A percentile compares a stretch with the other conserved stretches of the same genome.
Conservation (phyloP, 1,140 invertebrate species). For the Propsilocerus akamusi region DNA sequence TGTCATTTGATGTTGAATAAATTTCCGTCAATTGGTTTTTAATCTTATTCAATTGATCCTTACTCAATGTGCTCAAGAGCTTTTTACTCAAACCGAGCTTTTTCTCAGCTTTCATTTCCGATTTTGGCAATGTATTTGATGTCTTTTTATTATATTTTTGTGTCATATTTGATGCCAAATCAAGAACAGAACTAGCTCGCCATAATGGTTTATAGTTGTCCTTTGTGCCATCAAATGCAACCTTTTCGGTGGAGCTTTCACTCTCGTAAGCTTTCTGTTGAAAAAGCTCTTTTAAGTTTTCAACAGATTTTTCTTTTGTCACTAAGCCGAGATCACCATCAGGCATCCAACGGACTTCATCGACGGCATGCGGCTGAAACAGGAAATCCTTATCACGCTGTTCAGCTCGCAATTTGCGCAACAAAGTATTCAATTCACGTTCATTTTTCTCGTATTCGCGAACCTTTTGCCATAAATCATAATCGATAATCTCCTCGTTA, state of each 20-base stretch:
- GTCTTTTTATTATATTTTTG: conserved; percentile 26
- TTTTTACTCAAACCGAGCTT: conserved; percentile 46
- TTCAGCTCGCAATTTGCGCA: conserved; percentile 54
- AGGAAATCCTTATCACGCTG: conserved; percentile 72
- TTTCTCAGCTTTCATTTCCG: conserved; percentile 17
- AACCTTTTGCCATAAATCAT: conserved; percentile 67
- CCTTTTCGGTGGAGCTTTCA: conserved; percentile 12
- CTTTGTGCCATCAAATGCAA: conserved; percentile 31
- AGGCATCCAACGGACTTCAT: conserved; percentile 47
- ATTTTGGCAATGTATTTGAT: conserved; percentile 7
- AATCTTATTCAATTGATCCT: conserved; percentile 64
- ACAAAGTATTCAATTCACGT: conserved; percentile 58
- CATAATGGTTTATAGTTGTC: conserved; percentile 64
- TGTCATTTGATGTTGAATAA: conserved; percentile 40
- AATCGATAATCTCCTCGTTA: conserved; percentile 66
- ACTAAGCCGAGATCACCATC: conserved; percentile 57
- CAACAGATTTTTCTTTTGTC: conserved; percentile 70
- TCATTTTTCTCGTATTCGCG: conserved; percentile 61
- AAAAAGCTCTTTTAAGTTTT: conserved; percentile 60
- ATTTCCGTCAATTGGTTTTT: conserved; percentile 68
- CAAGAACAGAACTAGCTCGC: conserved; percentile 59
- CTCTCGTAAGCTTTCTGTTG: conserved; percentile 27
- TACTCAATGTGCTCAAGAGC: conserved; percentile 65
- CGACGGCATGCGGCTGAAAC: conserved; percentile 50
- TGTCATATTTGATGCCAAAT: conserved; percentile 47